Conservation (phyloP, 2,888 invertebrate genomes). For the Xanthia icteritia region DNA sequence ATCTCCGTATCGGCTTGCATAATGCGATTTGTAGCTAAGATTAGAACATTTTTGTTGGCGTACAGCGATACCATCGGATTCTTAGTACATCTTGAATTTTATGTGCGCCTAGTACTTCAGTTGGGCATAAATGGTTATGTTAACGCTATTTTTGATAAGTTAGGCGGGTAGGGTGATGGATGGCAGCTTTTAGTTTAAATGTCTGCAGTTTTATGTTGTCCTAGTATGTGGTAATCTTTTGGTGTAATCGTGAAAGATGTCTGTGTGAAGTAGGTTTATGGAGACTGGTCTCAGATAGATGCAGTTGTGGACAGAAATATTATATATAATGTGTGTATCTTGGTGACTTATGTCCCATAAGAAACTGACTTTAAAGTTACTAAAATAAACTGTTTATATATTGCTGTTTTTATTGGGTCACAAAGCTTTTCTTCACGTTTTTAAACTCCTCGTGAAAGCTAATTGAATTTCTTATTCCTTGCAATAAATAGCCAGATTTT, state of each 20-base stretch:
- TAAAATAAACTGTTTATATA: background rate
- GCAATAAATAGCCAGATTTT: background rate
- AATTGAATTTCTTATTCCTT: background rate
- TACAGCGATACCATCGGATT: constrained; percentile 48
- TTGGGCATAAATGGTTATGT: constrained; percentile 56
- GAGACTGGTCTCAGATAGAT: constrained; percentile 20
- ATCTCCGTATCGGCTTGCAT: constrained; percentile 62
- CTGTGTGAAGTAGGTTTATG: constrained; percentile 52
- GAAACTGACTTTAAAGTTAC: too few relatives aligned
- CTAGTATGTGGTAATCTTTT: constrained; percentile 56
- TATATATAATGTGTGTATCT: constrained; percentile 13
- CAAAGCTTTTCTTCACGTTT: background rate
- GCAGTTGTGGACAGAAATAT: background rate
- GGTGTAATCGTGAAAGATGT: constrained; percentile 50
- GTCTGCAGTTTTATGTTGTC: constrained; percentile 44
- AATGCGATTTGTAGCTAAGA: constrained; percentile 63
- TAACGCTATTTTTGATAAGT: constrained; percentile 60
- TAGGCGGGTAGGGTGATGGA: constrained; percentile 43
- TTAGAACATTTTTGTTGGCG: constrained; percentile 58
- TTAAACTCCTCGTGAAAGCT: background rate
- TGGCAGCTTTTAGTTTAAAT: constrained; percentile 49
- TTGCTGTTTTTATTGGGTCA: background rate
- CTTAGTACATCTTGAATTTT: constrained; percentile 59
- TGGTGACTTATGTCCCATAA: background rate
- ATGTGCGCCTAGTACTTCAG: constrained; percentile 53